These are phyloP conservation scores for Apis laboriosa DNA, from an alignment of 1,140 invertebrate species.

Conservation along the genomic window DNA sequence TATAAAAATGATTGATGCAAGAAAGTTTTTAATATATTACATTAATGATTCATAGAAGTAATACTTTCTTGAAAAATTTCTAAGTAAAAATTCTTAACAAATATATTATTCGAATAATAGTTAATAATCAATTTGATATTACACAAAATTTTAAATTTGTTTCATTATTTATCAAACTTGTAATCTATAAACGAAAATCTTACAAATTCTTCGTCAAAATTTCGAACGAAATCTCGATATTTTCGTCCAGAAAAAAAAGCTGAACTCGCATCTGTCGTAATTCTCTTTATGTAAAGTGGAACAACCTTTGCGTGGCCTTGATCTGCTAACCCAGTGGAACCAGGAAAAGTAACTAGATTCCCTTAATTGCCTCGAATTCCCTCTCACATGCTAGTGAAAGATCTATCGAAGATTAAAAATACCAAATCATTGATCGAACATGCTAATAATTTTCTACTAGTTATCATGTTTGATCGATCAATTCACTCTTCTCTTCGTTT, in stretches of 20 bases:
- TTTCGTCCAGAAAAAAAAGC: not conserved
- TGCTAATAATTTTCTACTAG: not conserved
- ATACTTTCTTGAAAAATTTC: not conserved
- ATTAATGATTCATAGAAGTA: not conserved
- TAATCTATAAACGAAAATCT: too few relatives aligned
- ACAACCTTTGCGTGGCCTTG: conserved; percentile 61
- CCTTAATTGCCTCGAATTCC: conserved; percentile 39
- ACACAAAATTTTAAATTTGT: not conserved
- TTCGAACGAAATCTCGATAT: not conserved
- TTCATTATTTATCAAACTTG: too few relatives aligned
- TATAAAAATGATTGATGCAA: not conserved
- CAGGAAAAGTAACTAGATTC: conserved; percentile 61
- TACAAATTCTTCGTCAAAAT: too few relatives aligned
- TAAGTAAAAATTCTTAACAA: not conserved
- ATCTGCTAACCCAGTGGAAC: conserved; percentile 42
- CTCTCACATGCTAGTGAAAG: conserved; percentile 48
- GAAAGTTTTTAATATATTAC: too few relatives aligned
- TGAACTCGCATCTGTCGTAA: conserved; percentile 5
- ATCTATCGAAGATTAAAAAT: conserved; percentile 5
- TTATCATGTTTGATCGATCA: conserved; percentile 3
- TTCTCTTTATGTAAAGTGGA: conserved; percentile 49
- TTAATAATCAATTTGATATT: not conserved
- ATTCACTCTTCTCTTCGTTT: not conserved
- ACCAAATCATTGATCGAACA: not conserved
- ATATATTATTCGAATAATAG: too few relatives aligned